Evolutionary conservation across 1,140 invertebrate genomes (phyloP), one percentile per base, ranked within the genome.

Genomic region (Druon quercuslanigerum): DNA sequence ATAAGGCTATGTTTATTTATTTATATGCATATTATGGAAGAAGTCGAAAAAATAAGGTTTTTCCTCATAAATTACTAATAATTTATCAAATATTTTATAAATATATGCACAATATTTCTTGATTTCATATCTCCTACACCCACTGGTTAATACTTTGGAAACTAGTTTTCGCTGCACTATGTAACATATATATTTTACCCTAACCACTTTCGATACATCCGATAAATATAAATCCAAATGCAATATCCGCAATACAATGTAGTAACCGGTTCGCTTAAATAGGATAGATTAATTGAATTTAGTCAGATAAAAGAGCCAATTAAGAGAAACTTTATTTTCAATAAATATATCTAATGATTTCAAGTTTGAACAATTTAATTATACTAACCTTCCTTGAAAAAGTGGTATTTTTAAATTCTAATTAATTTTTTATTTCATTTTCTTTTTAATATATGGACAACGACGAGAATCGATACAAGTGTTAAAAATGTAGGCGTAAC

Each of bases 261-360:
- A 66, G 14, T 33, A 46, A 46, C 7, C 40, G 7, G 11, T 33
- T 60, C n/a, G 9, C 40, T 16, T n/a, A 66, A n/a, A 66, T 66
- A 46, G 60, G 25, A 66, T n/a, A 40, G 40, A n/a, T 66, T 40
- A 66, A 66, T 66, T 66, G 16, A 66, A 46, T 66, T 66, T n/a
- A 54, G 7, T 9, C 16, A 54, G 52, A n/a, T 17, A 54, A n/a
- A 2, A 54, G 16, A 60, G 25, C 25, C 17, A 20, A 25, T 33
- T 2, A 11, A 14, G 13, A 19, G 8, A 20, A 12, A 57, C 12
- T 20, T 33, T 4, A 12, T 57, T 20, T 57, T 20, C 12, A 20
- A 57, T 12, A 13, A 46, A 46, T 11, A 46, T 9, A 46, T 46
- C 40, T 2, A 9, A 46, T 11, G 9, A 46, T 46, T 8, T 11